Percentiles rank a stretch among this genome's conserved stretches.
These are phyloP conservation scores for Nothobranchius kuhntae DNA, from an alignment of 2,113 vertebrate genomes.

Conservation along the genomic window DNA sequence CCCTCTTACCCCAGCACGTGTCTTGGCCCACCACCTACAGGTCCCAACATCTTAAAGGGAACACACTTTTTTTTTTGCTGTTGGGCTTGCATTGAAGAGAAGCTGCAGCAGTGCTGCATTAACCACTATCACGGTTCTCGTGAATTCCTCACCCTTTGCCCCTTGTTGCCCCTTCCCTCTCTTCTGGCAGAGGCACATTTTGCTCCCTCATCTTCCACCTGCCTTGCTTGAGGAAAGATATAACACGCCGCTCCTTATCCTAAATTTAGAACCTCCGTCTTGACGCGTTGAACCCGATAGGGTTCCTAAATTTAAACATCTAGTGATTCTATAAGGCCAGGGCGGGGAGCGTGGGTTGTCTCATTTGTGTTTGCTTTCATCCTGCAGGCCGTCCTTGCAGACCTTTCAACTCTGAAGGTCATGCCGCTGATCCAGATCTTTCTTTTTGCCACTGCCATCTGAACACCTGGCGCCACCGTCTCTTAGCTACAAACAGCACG, in stretches of 20 bases:
- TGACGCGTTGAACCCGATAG: constrained; percentile 90
- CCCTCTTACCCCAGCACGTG: constrained; percentile 7
- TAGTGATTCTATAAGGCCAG: constrained; percentile 75
- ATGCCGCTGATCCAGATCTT: constrained; percentile 99
- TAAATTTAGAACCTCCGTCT: constrained; percentile 90
- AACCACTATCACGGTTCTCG: constrained; percentile 12
- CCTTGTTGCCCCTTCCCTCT: neutral
- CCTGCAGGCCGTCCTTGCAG: constrained; percentile 95
- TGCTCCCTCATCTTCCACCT: constrained; percentile 83
- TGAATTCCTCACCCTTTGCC: constrained; percentile 20
- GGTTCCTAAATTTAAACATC: constrained; percentile 84
- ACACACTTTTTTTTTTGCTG: neutral
- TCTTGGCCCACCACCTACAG: neutral
- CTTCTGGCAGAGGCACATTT: constrained; percentile 58
- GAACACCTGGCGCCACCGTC: constrained; percentile 53
- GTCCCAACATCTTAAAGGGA: neutral
- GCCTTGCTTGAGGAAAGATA: constrained; percentile 82
- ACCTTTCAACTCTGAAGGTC: constrained; percentile 97
- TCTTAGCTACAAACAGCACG: neutral
- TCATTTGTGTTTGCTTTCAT: constrained; percentile 39
- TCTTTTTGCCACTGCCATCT: constrained; percentile 90
- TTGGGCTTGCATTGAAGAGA: neutral
- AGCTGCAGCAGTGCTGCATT: constrained; percentile 10
- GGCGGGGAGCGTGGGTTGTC: constrained; percentile 38
- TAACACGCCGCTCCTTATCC: constrained; percentile 81